These are phyloP conservation scores for Anolis apletophallus DNA, from an alignment of 2,797 vertebrate species.

Conservation along the genomic window DNA sequence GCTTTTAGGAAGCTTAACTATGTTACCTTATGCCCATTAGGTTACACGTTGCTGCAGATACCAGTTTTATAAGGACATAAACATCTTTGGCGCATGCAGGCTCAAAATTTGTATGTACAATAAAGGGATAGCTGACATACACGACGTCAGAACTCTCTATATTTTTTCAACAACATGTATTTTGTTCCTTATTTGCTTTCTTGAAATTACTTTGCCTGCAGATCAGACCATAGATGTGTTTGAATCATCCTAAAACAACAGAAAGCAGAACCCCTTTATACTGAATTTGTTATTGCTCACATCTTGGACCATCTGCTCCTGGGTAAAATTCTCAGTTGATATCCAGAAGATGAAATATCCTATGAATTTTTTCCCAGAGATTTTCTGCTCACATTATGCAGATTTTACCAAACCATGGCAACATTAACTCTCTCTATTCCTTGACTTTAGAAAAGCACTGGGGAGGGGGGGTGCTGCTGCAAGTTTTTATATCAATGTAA, in stretches of 20 bases:
- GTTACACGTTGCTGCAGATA: slow-evolving; percentile 31
- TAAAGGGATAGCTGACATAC: slow-evolving; percentile 10
- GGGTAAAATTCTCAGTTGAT: background rate
- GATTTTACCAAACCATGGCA: background rate
- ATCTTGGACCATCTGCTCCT: background rate
- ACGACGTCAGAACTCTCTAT: slow-evolving; percentile 21
- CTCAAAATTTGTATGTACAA: slow-evolving; percentile 39
- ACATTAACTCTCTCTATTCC: background rate
- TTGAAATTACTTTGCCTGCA: slow-evolving; percentile 22
- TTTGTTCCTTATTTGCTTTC: slow-evolving; percentile 47
- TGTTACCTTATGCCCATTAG: slow-evolving; percentile 25
- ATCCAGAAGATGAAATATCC: background rate
- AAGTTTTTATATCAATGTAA: background rate
- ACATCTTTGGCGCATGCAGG: slow-evolving; percentile 11
- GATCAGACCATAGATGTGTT: background rate
- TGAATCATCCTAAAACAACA: background rate
- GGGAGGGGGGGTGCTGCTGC: background rate
- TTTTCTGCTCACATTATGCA: background rate
- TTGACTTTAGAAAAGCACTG: background rate
- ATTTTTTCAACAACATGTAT: slow-evolving; percentile 34
- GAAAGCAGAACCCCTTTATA: background rate
- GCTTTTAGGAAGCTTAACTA: slow-evolving; percentile 39
- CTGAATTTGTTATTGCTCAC: background rate
- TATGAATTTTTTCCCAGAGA: background rate
- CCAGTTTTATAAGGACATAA: slow-evolving; percentile 30